These are phyloP conservation scores for Opisthocomus hoazin DNA, from an alignment of 2,113 vertebrate species.

Conservation along the genomic window DNA sequence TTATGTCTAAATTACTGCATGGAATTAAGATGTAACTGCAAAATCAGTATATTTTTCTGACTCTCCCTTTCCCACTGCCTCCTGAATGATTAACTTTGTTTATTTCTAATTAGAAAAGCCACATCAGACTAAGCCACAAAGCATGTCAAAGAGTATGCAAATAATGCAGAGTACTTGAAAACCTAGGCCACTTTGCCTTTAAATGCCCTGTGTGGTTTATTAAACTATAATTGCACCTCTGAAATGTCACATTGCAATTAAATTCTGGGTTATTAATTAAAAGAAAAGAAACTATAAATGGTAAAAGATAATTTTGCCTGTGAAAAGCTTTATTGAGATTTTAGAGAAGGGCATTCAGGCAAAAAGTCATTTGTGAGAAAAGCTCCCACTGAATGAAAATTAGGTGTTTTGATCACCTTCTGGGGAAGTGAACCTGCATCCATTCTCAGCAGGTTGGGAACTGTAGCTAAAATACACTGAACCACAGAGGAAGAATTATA, in stretches of 20 bases:
- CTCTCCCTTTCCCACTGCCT: not conserved
- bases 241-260: slow-evolving; percentile 29
- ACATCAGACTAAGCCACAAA: slow-evolving; percentile 40
- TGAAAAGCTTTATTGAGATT: slow-evolving; percentile 19
- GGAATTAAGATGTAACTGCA: not conserved
- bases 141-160: slow-evolving; percentile 27
- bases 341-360: slow-evolving; percentile 2
- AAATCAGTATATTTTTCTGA: not conserved
- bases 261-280: slow-evolving; percentile 39
- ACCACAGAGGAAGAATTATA: not conserved
- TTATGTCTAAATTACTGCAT: not conserved
- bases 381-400: slow-evolving; percentile 3
- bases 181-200: slow-evolving; percentile 17
- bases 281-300: slow-evolving; percentile 6
- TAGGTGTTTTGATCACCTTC: not conserved
- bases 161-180: slow-evolving; percentile 18
- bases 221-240: slow-evolving; percentile 25
- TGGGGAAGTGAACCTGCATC: not conserved
- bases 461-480: not conserved
- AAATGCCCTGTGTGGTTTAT: not conserved
- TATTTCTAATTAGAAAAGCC: slow-evolving; percentile 46
- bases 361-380: slow-evolving; percentile 34
- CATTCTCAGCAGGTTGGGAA: not conserved
- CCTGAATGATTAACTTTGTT: slow-evolving; percentile 39
- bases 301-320: slow-evolving; percentile 18